These are phyloP conservation scores for Eretmochelys imbricata DNA, from an alignment of 2,113 vertebrate species.

Conservation along the genomic window DNA sequence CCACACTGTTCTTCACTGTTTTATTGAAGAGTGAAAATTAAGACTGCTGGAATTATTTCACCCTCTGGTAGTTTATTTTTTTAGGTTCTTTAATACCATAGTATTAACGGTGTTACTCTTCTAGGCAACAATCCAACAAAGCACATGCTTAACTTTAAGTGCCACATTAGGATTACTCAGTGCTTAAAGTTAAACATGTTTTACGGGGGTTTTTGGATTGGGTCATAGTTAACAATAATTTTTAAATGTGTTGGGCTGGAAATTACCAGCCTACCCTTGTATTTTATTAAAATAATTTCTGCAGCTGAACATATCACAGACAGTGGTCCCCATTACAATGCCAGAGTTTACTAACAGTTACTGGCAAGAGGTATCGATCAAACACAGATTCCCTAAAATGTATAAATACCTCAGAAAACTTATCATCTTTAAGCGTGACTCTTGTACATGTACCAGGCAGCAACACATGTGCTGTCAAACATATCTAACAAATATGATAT, in stretches of 20 bases:
- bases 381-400: conserved; percentile 1
- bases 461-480: not conserved
- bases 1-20: rapidly evolving
- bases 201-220: not conserved
- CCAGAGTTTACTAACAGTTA: conserved; percentile 27
- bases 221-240: not conserved
- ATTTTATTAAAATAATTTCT: not conserved
- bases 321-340: conserved; percentile 11
- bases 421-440: not conserved
- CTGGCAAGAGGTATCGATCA: conserved; percentile 25
- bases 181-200: not conserved
- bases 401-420: not conserved
- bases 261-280: not conserved
- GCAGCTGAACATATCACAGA: not conserved
- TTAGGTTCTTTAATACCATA: not conserved
- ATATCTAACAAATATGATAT: not conserved
- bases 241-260: not conserved
- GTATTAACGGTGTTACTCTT: not conserved
- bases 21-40: not conserved
- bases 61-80: not conserved
- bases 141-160: not conserved
- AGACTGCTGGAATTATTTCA: not conserved
- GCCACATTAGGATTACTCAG: not conserved
- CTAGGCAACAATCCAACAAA: not conserved
- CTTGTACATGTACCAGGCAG: not conserved